These are phyloP conservation scores for Corapipo altera DNA, from an alignment of 2,113 vertebrate species.

Conservation along the genomic window DNA sequence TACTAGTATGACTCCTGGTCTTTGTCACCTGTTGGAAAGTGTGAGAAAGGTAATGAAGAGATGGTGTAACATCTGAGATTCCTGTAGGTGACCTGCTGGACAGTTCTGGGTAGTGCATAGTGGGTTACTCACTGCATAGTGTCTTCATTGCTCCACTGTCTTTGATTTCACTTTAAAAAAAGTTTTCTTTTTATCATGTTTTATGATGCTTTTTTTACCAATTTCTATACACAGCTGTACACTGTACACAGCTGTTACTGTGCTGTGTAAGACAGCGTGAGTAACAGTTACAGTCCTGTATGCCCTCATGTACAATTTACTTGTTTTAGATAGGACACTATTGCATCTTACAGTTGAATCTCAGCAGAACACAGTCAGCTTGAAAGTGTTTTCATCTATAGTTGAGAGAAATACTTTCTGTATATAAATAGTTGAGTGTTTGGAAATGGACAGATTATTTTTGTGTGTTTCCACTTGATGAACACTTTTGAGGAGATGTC, in stretches of 20 bases:
- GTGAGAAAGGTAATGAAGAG: not conserved
- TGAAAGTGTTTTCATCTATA: not conserved
- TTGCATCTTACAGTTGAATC: not conserved
- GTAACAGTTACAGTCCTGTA: not conserved
- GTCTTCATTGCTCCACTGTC: not conserved
- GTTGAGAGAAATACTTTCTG: not conserved
- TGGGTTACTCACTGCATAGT: not conserved
- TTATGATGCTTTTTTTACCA: rapidly evolving
- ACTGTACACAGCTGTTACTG: not conserved
- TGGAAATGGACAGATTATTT: not conserved
- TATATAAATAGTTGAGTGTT: not conserved
- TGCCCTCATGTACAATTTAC: not conserved
- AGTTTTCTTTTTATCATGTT: not conserved
- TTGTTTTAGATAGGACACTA: not conserved
- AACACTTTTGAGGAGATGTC: not conserved
- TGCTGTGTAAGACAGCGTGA: not conserved
- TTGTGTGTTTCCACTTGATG: not conserved
- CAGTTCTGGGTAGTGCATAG: not conserved
- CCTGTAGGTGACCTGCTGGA: not conserved
- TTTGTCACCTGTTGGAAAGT: not conserved
- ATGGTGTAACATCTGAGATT: not conserved
- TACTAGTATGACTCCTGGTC: not conserved
- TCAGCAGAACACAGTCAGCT: not conserved
- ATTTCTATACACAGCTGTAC: not conserved
- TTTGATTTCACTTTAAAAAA: not conserved